Evolutionary conservation across 1,140 invertebrate genomes (phyloP).

Genomic region (Cyphomyrmex costatus): DNA sequence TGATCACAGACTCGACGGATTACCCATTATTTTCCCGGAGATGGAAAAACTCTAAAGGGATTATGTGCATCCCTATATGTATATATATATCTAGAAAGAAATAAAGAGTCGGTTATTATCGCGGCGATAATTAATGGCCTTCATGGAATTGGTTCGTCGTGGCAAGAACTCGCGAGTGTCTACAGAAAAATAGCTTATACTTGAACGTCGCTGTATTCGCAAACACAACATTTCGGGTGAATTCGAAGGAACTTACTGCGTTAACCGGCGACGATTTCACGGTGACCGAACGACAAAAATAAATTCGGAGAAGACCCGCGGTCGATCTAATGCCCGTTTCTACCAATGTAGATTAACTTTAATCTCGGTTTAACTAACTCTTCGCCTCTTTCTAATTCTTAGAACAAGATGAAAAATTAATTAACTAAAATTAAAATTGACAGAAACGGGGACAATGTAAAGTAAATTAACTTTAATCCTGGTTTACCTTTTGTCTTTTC

Average conservation of each 20-base stretch:
- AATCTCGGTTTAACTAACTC: too few relatives aligned
- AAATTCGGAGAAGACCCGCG: constrained; percentile 42
- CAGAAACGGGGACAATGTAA: too few relatives aligned
- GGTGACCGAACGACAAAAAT: constrained; percentile 47
- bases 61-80: neutral
- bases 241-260: neutral
- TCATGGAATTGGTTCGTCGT: neutral
- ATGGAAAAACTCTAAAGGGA: neutral
- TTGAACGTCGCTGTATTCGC: neutral
- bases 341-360: too few relatives aligned
- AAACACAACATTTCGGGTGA: neutral
- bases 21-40: neutral
- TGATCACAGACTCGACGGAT: constrained; percentile 1
- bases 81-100: neutral
- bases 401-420: too few relatives aligned
- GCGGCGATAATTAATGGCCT: neutral
- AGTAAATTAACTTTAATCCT: too few relatives aligned
- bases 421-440: too few relatives aligned
- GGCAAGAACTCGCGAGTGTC: neutral
- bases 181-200: neutral
- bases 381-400: too few relatives aligned
- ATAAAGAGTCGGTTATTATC: neutral
- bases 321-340: neutral
- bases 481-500: too few relatives aligned
- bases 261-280: constrained; percentile 11